Evolutionary conservation across 2,113 vertebrate genomes (phyloP).

Genomic region (Psephotus haematonotus): DNA sequence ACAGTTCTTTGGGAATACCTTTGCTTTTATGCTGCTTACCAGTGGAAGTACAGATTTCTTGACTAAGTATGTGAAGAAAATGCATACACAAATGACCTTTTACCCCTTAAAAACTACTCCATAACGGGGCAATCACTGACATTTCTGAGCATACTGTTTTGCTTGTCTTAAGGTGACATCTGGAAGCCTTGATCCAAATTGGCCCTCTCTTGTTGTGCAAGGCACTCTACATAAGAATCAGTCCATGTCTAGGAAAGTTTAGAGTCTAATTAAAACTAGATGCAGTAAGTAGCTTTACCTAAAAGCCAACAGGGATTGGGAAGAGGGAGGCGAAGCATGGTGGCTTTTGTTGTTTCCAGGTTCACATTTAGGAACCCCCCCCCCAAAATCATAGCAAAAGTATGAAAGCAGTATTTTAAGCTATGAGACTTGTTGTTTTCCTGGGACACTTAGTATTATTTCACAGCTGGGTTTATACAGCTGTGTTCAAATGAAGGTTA

Average conservation of each 20-base stretch:
- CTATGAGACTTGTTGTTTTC: background rate
- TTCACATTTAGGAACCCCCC: background rate
- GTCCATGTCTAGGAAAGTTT: background rate
- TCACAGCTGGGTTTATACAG: background rate
- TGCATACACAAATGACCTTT: background rate
- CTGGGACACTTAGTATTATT: background rate
- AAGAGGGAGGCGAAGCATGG: background rate
- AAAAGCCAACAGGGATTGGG: background rate
- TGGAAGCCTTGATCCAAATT: background rate
- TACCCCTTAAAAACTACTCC: background rate
- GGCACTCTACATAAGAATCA: background rate
- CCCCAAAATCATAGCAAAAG: background rate
- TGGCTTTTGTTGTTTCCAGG: background rate
- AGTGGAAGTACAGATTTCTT: conserved; percentile 15
- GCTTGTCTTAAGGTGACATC: background rate
- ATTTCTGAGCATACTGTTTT: background rate
- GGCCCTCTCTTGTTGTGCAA: background rate
- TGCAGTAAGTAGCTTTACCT: background rate
- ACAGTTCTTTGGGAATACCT: background rate
- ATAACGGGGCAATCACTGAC: background rate
- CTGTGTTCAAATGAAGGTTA: background rate
- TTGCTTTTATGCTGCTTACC: background rate
- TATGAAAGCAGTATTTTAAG: background rate
- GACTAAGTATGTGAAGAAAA: background rate
- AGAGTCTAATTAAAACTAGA: background rate